These are phyloP conservation scores for Vannuccia rotundouncinata DNA, from an alignment of 2,888 invertebrate species.

Conservation along the genomic window DNA sequence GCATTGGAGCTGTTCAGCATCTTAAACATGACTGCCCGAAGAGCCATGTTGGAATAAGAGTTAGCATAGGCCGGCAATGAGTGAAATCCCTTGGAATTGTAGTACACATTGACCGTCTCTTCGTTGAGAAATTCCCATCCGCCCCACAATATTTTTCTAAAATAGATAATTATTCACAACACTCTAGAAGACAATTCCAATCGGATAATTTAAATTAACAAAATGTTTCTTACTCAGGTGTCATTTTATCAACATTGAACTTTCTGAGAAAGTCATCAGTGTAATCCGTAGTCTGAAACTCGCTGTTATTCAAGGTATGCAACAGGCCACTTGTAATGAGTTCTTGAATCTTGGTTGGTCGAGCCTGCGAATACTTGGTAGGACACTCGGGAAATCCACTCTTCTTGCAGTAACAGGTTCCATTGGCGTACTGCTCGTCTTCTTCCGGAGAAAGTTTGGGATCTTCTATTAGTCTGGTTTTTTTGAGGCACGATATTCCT, in stretches of 20 bases:
- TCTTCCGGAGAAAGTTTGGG: neutral
- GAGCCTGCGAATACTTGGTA: neutral
- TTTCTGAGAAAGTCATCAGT: neutral
- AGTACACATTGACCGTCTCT: constrained; percentile 50
- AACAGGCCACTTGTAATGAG: neutral
- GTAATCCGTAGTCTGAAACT: neutral
- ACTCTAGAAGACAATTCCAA: neutral
- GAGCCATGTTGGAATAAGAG: constrained; percentile 54
- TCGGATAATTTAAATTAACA: neutral
- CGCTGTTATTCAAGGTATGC: neutral
- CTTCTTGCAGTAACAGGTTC: neutral
- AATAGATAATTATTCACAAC: neutral
- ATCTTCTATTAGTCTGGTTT: neutral
- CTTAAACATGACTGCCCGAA: constrained; percentile 46
- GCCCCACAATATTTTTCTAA: constrained; percentile 42
- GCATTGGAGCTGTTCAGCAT: neutral
- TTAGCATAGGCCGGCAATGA: constrained; percentile 56
- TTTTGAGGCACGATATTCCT: neutral
- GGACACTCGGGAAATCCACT: neutral
- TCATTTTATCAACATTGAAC: neutral
- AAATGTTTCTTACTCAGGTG: neutral
- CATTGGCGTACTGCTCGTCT: neutral
- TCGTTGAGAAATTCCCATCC: constrained; percentile 48
- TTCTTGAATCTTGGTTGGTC: neutral
- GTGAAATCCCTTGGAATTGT: constrained; percentile 57